Conservation (phyloP, 2,797 vertebrate genomes). For the Sylvia borin region DNA sequence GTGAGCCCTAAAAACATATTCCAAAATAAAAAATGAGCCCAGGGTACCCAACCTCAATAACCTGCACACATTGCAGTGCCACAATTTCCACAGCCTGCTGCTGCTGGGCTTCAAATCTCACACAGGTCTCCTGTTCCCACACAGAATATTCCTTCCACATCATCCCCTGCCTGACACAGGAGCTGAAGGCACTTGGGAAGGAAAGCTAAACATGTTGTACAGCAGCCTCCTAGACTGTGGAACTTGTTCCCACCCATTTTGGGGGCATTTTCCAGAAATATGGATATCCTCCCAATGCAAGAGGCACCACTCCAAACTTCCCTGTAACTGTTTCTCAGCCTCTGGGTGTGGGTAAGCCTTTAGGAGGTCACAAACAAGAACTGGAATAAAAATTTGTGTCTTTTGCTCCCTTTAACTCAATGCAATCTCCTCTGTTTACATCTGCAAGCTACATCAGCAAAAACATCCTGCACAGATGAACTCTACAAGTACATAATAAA, state of each 20-base stretch:
- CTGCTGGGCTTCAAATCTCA: not conserved
- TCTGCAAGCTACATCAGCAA: conserved; percentile 21
- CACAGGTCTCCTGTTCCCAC: not conserved
- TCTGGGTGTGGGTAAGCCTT: not conserved
- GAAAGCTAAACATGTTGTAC: not conserved
- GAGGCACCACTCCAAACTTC: not conserved
- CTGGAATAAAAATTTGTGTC: not conserved
- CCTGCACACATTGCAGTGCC: fast-evolving
- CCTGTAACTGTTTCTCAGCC: not conserved
- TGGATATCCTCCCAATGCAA: not conserved
- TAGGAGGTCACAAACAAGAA: not conserved
- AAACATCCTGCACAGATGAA: conserved; percentile 35
- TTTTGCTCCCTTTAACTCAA: not conserved
- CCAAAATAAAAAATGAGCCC: not conserved
- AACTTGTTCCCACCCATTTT: not conserved
- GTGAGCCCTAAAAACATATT: not conserved
- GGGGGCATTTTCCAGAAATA: not conserved
- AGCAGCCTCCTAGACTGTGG: not conserved
- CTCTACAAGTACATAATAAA: conserved; percentile 46
- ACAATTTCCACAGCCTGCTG: fast-evolving
- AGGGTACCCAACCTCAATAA: not conserved
- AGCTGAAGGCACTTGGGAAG: not conserved
- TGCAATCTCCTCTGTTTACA: not conserved
- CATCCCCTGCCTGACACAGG: not conserved
- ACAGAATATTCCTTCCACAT: not conserved